Evolutionary conservation across 2,113 vertebrate species (phyloP).

Genomic region (Zosterops hypoxanthus): DNA sequence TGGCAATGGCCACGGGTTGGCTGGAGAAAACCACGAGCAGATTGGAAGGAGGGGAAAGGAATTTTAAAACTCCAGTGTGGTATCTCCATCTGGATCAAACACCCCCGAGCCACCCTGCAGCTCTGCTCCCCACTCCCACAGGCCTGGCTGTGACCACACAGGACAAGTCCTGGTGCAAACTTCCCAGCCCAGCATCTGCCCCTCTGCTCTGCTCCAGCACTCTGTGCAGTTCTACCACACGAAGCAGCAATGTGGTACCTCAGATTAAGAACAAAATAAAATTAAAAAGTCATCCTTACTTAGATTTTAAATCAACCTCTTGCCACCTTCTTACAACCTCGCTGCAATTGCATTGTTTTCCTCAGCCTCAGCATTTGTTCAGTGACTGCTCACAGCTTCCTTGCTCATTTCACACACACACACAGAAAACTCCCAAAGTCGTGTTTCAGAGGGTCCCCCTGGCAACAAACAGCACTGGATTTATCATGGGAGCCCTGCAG

Average conservation of each 20-base stretch:
- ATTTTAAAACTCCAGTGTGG: not conserved
- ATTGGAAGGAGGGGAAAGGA: not conserved
- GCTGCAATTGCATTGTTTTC: not conserved
- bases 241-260: not conserved
- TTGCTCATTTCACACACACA: not conserved
- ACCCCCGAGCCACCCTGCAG: not conserved
- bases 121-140: not conserved
- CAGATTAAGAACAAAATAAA: not conserved
- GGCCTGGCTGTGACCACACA: not conserved
- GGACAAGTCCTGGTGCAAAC: not conserved
- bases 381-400: not conserved
- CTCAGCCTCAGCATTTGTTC: not conserved
- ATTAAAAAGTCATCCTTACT: not conserved
- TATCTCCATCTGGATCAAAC: slow-evolving; percentile 39
- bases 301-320: not conserved
- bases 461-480: not conserved
- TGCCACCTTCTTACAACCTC: not conserved
- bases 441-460: not conserved
- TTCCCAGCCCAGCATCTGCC: not conserved
- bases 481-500: slow-evolving; percentile 4
- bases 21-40: not conserved
- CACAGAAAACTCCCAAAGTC: not conserved
- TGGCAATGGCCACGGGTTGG: not conserved
- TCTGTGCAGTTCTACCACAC: not conserved
- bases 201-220: not conserved